These are phyloP conservation scores for Margarornis squamiger DNA, from an alignment of 2,797 vertebrate genomes.

Conservation along the genomic window DNA sequence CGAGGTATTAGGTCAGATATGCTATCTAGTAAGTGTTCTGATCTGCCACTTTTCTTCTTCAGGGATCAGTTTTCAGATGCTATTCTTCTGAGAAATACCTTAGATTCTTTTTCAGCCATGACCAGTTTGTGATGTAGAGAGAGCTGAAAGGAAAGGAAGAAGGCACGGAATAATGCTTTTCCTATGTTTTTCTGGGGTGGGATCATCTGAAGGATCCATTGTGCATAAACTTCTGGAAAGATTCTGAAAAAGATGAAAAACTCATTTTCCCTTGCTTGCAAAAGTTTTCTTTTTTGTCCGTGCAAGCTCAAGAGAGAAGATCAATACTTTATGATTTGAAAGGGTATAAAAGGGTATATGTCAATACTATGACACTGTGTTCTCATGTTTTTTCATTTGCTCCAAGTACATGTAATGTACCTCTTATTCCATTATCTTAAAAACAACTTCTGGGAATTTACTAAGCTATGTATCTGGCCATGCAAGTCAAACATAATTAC, in stretches of 20 bases:
- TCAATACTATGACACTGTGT: background rate
- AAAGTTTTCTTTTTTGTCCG: background rate
- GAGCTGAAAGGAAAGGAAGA: background rate
- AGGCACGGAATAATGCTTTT: background rate
- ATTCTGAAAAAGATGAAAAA: background rate
- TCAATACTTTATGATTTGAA: constrained; percentile 27
- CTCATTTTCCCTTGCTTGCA: background rate
- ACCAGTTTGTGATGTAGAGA: background rate
- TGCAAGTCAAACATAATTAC: background rate
- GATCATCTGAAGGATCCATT: background rate
- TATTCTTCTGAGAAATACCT: background rate
- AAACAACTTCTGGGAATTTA: background rate
- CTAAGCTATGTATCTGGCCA: background rate
- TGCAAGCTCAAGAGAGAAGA: background rate
- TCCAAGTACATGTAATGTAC: background rate
- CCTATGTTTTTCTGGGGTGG: background rate
- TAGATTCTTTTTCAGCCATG: background rate
- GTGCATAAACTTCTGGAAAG: background rate
- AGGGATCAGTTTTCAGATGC: background rate
- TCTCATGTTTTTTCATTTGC: constrained; percentile 40
- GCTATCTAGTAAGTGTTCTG: background rate
- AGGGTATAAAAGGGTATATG: background rate
- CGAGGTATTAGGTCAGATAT: background rate
- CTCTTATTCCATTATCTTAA: background rate
- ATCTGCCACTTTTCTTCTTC: background rate